A percentile compares a stretch with the other conserved stretches of the same genome.
These are phyloP conservation scores for Lycodopsis pacificus DNA, from an alignment of 2,797 vertebrate species.

Conservation along the genomic window DNA sequence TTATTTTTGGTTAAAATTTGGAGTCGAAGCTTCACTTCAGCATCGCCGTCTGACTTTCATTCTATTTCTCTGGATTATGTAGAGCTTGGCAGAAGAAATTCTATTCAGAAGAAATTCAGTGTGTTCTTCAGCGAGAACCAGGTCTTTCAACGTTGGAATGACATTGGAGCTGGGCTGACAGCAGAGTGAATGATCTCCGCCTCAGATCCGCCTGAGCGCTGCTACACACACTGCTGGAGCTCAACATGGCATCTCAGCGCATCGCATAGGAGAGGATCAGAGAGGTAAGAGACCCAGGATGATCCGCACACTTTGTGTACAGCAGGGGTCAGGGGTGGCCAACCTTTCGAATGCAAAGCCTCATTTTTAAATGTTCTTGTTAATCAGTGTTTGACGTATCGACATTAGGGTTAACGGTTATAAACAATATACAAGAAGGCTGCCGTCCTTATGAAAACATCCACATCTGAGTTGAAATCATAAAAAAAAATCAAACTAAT, in stretches of 20 bases:
- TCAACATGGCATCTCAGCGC: constrained; percentile 29
- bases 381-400: background rate
- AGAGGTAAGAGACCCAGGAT: constrained; percentile 49
- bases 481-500: background rate
- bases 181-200: constrained; percentile 11
- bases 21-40: background rate
- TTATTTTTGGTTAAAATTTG: background rate
- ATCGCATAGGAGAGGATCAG: constrained; percentile 29
- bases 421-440: background rate
- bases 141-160: constrained; percentile 7
- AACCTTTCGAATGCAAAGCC: background rate
- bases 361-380: background rate
- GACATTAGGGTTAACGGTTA: no score
- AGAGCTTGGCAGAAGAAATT: background rate
- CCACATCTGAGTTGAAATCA: no score
- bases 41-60: background rate
- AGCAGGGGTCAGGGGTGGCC: background rate
- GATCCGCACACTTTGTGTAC: background rate
- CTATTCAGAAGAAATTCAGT: background rate
- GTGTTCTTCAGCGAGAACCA: background rate
- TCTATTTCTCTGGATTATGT: background rate
- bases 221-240: constrained; percentile 14
- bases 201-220: constrained; percentile 31
- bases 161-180: background rate
- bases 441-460: background rate